Evolutionary conservation across 2,797 vertebrate species (phyloP).

Genomic region (Thalassophryne amazonica): DNA sequence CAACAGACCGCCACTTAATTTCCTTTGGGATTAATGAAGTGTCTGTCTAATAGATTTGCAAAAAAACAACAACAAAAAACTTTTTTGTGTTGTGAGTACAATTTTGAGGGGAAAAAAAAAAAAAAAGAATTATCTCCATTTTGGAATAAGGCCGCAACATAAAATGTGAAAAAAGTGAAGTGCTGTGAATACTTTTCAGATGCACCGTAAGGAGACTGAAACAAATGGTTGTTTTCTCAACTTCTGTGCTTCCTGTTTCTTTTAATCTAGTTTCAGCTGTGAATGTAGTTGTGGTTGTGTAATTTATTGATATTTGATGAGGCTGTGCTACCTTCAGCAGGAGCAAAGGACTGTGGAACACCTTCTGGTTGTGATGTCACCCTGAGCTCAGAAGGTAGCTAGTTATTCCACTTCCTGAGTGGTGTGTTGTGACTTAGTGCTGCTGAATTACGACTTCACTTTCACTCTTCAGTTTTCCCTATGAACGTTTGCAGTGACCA

Average conservation of each 20-base stretch:
- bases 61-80: no score
- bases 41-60: no score
- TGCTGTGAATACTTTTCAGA: no score
- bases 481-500: slow-evolving; percentile 26
- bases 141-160: no score
- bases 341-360: slow-evolving; percentile 38
- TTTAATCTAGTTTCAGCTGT: background rate
- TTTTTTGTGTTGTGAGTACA: no score
- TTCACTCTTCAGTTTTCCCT: background rate
- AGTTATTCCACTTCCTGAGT: slow-evolving; percentile 24
- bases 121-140: no score
- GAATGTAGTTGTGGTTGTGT: background rate
- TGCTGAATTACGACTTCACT: no score
- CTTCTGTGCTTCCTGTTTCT: background rate
- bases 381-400: slow-evolving; percentile 77
- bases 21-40: no score
- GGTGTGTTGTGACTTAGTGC: slow-evolving; percentile 37
- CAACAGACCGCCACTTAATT: no score
- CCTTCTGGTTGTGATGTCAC: slow-evolving; percentile 53
- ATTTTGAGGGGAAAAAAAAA: no score
- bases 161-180: no score
- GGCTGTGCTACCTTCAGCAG: slow-evolving; percentile 45
- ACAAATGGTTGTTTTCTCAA: background rate
- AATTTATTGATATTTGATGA: slow-evolving; percentile 11
- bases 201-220: background rate